Evolutionary conservation across 2,113 vertebrate species (phyloP).

Genomic region (Climacteris rufus): DNA sequence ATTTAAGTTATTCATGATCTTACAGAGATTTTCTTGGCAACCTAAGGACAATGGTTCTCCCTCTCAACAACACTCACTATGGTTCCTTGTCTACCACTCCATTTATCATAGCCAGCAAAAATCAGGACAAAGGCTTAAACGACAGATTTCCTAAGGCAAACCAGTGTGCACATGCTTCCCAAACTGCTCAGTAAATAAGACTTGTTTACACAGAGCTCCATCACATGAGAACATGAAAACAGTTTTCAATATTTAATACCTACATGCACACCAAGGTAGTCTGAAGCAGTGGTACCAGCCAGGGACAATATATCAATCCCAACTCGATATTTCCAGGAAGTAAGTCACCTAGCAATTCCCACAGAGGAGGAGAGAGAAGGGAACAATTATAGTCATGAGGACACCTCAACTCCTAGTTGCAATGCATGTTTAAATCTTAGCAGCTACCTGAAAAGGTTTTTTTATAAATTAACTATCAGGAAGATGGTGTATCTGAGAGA

Average conservation of each 20-base stretch:
- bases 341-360: not conserved
- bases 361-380: not conserved
- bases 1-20: not conserved
- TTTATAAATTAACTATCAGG: not conserved
- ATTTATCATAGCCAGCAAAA: not conserved
- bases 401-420: not conserved
- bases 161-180: not conserved
- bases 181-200: not conserved
- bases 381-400: not conserved
- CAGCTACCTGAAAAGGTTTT: not conserved
- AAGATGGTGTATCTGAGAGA: not conserved
- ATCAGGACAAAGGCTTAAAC: slow-evolving; percentile 9
- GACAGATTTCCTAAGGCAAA: slow-evolving; percentile 46
- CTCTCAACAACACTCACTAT: not conserved
- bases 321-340: not conserved
- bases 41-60: not conserved
- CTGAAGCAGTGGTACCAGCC: not conserved
- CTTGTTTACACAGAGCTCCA: not conserved
- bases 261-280: not conserved
- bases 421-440: not conserved
- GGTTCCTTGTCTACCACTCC: not conserved
- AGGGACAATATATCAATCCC: slow-evolving; percentile 17
- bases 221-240: slow-evolving; percentile 3
- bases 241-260: slow-evolving; percentile 54
- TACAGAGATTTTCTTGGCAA: not conserved